Conservation (phyloP, 2,113 vertebrate species). For the Vombatus ursinus region DNA sequence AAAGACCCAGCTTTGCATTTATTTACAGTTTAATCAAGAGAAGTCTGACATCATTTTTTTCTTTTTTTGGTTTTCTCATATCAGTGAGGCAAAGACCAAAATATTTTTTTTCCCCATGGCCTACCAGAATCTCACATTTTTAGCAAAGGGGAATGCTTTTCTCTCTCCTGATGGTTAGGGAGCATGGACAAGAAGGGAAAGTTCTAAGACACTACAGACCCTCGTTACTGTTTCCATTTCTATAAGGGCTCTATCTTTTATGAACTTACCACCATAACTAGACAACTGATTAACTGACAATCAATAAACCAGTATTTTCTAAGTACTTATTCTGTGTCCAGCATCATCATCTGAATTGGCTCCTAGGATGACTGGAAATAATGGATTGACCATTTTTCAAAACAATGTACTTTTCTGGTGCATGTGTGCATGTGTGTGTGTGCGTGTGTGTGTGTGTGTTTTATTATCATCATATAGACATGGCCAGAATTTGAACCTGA, state of each 20-base stretch:
- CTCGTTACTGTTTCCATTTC: background rate
- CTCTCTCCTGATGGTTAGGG: background rate
- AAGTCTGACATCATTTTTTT: background rate
- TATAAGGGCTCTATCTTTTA: background rate
- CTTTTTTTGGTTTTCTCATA: background rate
- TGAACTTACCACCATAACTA: background rate
- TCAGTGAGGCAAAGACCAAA: background rate
- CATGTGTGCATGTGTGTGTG: background rate
- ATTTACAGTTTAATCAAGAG: background rate
- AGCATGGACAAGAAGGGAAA: background rate
- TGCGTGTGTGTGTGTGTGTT: background rate
- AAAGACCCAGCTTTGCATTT: background rate
- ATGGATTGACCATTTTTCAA: background rate
- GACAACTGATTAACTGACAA: background rate
- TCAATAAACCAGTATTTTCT: background rate
- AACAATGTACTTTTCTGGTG: background rate
- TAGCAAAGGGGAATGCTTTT: background rate
- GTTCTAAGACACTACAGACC: background rate
- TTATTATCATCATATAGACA: conserved; percentile 19
- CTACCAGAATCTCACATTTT: background rate
- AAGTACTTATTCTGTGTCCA: background rate
- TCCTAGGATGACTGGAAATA: background rate
- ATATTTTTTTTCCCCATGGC: background rate
- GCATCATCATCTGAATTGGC: background rate
- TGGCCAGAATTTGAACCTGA: conserved; percentile 46